Evolutionary conservation across 2,113 vertebrate genomes (phyloP).

Genomic region (Silurus asotus): DNA sequence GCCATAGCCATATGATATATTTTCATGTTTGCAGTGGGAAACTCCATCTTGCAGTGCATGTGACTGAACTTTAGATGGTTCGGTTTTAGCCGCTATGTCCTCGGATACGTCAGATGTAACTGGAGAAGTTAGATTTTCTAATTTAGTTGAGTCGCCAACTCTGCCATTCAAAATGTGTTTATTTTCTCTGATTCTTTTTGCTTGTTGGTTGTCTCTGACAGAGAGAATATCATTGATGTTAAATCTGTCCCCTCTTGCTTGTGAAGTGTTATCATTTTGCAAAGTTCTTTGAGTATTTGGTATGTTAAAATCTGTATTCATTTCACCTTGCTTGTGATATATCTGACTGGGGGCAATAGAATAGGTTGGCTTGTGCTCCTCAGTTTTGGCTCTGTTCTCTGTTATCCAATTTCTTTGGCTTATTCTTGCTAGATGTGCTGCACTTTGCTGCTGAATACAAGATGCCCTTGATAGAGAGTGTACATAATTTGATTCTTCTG

Average conservation of each 20-base stretch:
- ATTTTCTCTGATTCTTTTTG: constrained; percentile 40
- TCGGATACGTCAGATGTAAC: constrained; percentile 16
- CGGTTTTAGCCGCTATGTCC: constrained; percentile 41
- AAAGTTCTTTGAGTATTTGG: constrained; percentile 7
- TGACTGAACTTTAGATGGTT: constrained; percentile 34
- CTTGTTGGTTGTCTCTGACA: constrained; percentile 51
- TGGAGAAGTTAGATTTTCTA: constrained; percentile 45
- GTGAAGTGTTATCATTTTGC: constrained; percentile 21
- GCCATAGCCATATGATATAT: constrained; percentile 26
- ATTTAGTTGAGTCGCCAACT: constrained; percentile 27
- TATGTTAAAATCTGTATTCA: background rate
- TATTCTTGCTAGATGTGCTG: constrained; percentile 18
- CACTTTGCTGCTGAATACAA: constrained; percentile 17
- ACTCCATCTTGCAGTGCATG: constrained; percentile 23
- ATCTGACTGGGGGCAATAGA: background rate
- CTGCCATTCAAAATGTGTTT: constrained; percentile 12
- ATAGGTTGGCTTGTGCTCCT: background rate
- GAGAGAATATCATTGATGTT: constrained; percentile 52
- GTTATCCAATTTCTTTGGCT: constrained; percentile 36
- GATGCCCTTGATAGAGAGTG: background rate
- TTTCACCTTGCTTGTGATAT: background rate
- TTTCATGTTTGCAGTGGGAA: constrained; percentile 36
- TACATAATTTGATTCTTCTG: constrained; percentile 5
- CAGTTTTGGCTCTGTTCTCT: constrained; percentile 29
- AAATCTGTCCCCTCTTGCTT: constrained; percentile 42